Evolutionary conservation across 2,797 vertebrate species (phyloP), one percentile per base, ranked within the genome.

Genomic region (Poeciliopsis turneri): DNA sequence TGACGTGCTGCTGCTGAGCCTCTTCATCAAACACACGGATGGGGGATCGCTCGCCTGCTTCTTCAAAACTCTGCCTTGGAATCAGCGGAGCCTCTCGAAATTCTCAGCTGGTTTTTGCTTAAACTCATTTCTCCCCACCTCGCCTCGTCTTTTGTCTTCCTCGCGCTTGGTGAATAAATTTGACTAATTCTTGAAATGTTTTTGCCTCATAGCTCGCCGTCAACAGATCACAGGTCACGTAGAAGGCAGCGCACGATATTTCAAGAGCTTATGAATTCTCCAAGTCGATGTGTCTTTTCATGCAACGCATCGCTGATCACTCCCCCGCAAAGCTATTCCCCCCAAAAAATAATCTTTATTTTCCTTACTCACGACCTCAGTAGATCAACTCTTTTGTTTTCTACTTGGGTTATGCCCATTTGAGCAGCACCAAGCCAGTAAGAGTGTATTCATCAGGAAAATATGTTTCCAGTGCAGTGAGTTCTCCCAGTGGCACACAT

Each of bases 21-120:
- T 86, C 80, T 87, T 74, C 28, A 73, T 61, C 78, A 84, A 91
- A 83, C 77, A 76, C 84, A 82, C 84, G 89, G 85, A 87, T 79
- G 86, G 81, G 71, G 68, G 68, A 76, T 76, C 39, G 11, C 76
- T 89, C 51, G 28, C 79, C 71, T 85, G 46, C n/a, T 0, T 79
- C 71, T 80, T 83, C 43, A 76, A 78, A 75, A 8, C 69, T 68
- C 47, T 86, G 81, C 72, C 78, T 86, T 76, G 81, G 82, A 84
- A 82, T 83, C 75, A 12, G 12, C 70, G 61, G 72, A 25, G 66
- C 74, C 49, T 82, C 84, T 88, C 18, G n/a, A 76, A 82, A 84
- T 68, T 80, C 75, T 79, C 78, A 59, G 25, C 25, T n/a, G 33
- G 73, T 78, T 78, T 76, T 78, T 78, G 64, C 82, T 13, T 18